Evolutionary conservation across 2,888 invertebrate genomes (phyloP).

Genomic region (Platypus cylindrus): DNA sequence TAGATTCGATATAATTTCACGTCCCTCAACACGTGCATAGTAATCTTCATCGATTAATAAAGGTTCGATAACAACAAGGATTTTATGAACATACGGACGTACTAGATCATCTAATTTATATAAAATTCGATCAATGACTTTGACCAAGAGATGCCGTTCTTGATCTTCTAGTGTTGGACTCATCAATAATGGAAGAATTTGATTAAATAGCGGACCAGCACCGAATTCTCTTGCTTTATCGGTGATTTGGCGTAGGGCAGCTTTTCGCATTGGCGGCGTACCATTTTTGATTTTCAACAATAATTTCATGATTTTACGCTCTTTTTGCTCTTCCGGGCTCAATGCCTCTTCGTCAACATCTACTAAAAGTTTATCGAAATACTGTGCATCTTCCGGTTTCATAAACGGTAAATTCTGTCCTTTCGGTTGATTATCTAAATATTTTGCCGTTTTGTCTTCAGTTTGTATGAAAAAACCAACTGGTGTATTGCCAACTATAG

Average conservation of each 20-base stretch:
- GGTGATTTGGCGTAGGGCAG: constrained; percentile 92
- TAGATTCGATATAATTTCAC: constrained; percentile 97
- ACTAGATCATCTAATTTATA: constrained; percentile 98
- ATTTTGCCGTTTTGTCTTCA: constrained; percentile 74
- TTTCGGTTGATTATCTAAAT: constrained; percentile 92
- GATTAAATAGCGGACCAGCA: constrained; percentile 97
- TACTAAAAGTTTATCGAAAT: constrained; percentile 94
- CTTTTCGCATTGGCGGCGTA: constrained; percentile 98
- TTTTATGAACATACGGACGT: constrained; percentile 98
- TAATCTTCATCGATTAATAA: constrained; percentile 98
- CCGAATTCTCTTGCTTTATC: constrained; percentile 98
- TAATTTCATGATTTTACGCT: constrained; percentile 98
- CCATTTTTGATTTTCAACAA: constrained; percentile 98
- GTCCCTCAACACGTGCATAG: constrained; percentile 97
- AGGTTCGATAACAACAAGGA: constrained; percentile 97
- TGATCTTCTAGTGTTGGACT: constrained; percentile 99
- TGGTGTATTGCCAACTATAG: constrained; percentile 74
- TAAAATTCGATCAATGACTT: constrained; percentile 95
- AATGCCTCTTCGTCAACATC: constrained; percentile 96
- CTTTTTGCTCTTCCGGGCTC: constrained; percentile 94
- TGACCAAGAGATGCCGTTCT: constrained; percentile 95
- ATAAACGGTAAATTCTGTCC: constrained; percentile 86
- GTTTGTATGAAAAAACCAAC: constrained; percentile 92
- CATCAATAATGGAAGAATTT: constrained; percentile 98
- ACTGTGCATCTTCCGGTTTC: constrained; percentile 99